Conservation (phyloP, 2,797 vertebrate species). For the Denticeps clupeoides region DNA sequence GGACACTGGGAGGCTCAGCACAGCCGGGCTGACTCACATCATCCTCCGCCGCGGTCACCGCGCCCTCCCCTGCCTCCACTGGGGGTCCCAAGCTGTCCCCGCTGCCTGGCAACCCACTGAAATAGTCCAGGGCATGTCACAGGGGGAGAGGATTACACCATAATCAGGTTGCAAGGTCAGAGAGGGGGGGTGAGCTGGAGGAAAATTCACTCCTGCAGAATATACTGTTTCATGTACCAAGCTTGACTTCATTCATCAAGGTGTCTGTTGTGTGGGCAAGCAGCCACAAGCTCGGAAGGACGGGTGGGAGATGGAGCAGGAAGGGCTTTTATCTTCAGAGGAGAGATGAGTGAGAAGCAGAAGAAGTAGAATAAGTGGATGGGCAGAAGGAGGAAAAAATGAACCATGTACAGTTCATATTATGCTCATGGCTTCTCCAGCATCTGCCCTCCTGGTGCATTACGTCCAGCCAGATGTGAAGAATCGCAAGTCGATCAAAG, state of each 20-base stretch:
- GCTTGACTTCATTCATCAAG: conserved; percentile 32
- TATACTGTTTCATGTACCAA: conserved; percentile 35
- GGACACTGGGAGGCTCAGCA: not conserved
- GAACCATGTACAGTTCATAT: too few species aligned
- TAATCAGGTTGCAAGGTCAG: conserved; percentile 36
- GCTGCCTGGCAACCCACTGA: conserved; percentile 57
- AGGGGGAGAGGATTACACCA: conserved; percentile 30
- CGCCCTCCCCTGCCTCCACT: conserved; percentile 33
- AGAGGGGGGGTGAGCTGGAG: conserved; percentile 1
- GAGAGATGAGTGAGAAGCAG: conserved; percentile 16
- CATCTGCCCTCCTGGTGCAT: too few species aligned
- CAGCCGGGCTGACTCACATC: not conserved
- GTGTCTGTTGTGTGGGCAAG: conserved; percentile 30
- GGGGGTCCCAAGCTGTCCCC: conserved; percentile 41
- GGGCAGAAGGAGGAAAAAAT: conserved; percentile 1
- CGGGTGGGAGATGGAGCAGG: conserved; percentile 12
- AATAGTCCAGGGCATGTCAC: conserved; percentile 42
- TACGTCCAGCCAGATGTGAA: too few species aligned
- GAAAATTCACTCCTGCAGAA: conserved; percentile 23
- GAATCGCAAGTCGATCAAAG: too few species aligned
- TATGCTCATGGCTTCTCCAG: too few species aligned
- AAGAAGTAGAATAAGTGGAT: not conserved
- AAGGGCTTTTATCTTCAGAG: conserved; percentile 12
- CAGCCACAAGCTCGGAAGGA: conserved; percentile 22
- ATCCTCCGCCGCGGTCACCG: conserved; percentile 3